Conservation (phyloP, 1,140 invertebrate species). For the Drosophila lini region DNA sequence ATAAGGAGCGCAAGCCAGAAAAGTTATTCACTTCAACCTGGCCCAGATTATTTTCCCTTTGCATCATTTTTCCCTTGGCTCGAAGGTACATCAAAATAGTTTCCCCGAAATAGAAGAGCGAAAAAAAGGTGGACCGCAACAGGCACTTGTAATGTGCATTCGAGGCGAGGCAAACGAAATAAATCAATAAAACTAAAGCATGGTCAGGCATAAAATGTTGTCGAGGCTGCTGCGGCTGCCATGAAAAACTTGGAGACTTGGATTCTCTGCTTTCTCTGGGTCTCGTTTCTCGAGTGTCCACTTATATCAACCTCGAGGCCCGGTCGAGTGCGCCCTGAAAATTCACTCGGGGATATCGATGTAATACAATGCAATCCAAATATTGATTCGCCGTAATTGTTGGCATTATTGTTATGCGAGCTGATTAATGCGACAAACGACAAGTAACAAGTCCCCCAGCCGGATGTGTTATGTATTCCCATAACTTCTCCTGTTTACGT, state of each 20-base stretch:
- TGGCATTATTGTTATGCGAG: slow-evolving; percentile 40
- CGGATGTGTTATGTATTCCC: slow-evolving; percentile 35
- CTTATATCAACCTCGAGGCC: slow-evolving; percentile 37
- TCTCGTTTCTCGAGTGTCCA: slow-evolving; percentile 57
- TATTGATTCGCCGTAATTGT: slow-evolving; percentile 69
- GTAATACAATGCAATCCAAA: slow-evolving; percentile 60
- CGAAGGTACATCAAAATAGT: slow-evolving; percentile 36
- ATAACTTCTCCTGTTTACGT: not conserved
- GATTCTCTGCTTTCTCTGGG: slow-evolving; percentile 7
- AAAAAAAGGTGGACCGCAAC: slow-evolving; percentile 35
- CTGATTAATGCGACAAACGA: slow-evolving; percentile 56
- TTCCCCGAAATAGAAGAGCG: slow-evolving; percentile 32
- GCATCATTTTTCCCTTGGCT: not conserved
- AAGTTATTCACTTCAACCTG: not conserved
- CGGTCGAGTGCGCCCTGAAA: slow-evolving; percentile 32
- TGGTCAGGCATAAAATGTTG: slow-evolving; percentile 51
- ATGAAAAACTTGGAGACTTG: not conserved
- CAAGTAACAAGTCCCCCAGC: slow-evolving; percentile 18
- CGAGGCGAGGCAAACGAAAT: slow-evolving; percentile 22
- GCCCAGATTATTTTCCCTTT: slow-evolving; percentile 2
- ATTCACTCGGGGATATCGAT: slow-evolving; percentile 40
- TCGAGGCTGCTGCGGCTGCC: slow-evolving; percentile 31
- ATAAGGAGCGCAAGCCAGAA: not conserved
- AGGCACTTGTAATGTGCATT: slow-evolving; percentile 42
- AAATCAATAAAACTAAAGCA: slow-evolving; percentile 77